Percentiles rank a stretch among this genome's conserved stretches.
phyloP scores from a whole-genome alignment of 2,797 vertebrate species.

The Sciaenops ocellatus region DNA sequence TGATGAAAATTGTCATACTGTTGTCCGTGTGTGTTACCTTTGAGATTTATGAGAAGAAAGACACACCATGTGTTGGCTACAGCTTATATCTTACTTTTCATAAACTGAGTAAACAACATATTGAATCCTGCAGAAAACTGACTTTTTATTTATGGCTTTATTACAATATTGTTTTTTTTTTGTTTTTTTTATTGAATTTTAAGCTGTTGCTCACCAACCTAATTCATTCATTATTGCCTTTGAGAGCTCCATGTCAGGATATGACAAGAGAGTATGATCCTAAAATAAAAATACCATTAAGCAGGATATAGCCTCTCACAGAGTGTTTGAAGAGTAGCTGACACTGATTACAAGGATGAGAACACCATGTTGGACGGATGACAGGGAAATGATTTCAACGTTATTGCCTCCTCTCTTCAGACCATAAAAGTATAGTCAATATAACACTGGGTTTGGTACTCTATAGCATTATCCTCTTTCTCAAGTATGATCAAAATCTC shows the following conservation, averaged over 20 bases:
- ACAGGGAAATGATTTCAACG: conserved; percentile 21
- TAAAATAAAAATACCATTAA: conserved; percentile 14
- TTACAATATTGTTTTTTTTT: not conserved
- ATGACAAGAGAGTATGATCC: conserved; percentile 8
- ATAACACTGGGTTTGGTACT: not conserved
- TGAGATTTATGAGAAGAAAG: not conserved
- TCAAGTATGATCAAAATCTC: not conserved
- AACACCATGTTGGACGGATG: conserved; percentile 5
- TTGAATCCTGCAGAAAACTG: not conserved
- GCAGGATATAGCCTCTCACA: conserved; percentile 31
- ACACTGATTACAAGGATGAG: conserved; percentile 39
- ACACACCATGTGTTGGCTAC: not conserved
- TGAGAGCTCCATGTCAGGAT: not conserved
- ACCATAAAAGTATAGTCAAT: not conserved
- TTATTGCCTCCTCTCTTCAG: conserved; percentile 1
- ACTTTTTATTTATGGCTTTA: not conserved
- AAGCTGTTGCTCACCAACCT: conserved; percentile 18
- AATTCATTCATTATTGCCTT: conserved; percentile 17
- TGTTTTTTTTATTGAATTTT: conserved; percentile 1
- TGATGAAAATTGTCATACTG: not conserved
- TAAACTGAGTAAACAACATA: not conserved
- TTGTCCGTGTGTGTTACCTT: too few relatives aligned
- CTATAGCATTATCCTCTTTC: not conserved
- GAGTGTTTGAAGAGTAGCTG: conserved; percentile 24
- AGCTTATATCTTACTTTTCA: conserved; percentile 13